Base-by-base conservation (phyloP, 2,113 vertebrate species). In the Misgurnus anguillicaudatus region DNA sequence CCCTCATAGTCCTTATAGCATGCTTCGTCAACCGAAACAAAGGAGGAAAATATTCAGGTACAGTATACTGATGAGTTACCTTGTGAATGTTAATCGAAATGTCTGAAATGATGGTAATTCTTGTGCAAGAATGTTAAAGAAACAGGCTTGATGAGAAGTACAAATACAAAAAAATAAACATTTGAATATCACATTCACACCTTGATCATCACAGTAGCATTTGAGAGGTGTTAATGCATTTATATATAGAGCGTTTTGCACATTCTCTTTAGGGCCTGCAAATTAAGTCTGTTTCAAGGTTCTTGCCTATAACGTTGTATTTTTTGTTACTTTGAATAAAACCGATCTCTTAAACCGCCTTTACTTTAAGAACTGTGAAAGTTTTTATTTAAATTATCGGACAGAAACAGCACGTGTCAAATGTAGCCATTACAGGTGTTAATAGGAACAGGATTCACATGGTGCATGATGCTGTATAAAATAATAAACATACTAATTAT, bases 31-130 rank as follows among this genome's bases (percentile, higher is more conserved):
- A 95, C 90, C 95, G 96, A 84, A 99, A 98, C 84, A 95, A 93
- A 92, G 98, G 98, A 83, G 98, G 98, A 16, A 99, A 98, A 88
- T 99, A 99, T 69, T 98, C 98, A 65, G 98, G 98, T 99, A 53
- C 53, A 53, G 48, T 6, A 51, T 38, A 75, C 66, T 74, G 5
- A 16, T 47, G 67, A 36, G 21, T 14, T 73, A n/a, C 70, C 58
- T 60, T 61, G 31, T 55, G n/a, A 77, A 36, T 6, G 31, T 21
- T 19, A 66, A 21, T 42, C 11, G 19, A 36, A 24, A 14, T 47
- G 19, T 67, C 65, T 67, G 2, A 51, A 36, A 21, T 45, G 13
- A 8, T 9, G 13, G 45, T 11, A 45, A 53, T 69, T 69, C 24
- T 31, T 31, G 24, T 31, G 48, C 31, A 69, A 36, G 8, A 3